Evolutionary conservation across 2,113 vertebrate species (phyloP).

Genomic region (Paedocypris sp.): DNA sequence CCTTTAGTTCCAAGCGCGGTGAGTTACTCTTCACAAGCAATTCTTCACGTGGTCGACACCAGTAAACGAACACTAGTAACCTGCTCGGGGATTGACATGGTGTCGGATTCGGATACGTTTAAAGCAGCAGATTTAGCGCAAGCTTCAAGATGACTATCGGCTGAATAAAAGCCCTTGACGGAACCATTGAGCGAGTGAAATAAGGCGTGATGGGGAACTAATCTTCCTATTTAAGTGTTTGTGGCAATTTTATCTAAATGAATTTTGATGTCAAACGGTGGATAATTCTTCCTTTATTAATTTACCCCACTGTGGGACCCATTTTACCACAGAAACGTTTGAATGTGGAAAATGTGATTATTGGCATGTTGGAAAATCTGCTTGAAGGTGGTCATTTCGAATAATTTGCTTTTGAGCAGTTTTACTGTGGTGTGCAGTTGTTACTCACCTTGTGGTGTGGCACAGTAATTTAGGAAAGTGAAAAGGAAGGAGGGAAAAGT

Average conservation of each 20-base stretch:
- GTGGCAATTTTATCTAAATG: constrained; percentile 92
- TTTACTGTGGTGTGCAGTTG: no score
- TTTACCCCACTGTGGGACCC: constrained; percentile 49
- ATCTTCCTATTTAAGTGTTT: constrained; percentile 94
- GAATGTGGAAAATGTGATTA: no score
- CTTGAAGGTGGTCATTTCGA: neutral
- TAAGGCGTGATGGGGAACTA: constrained; percentile 96
- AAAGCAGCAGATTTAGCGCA: constrained; percentile 17
- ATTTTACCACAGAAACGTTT: constrained; percentile 28
- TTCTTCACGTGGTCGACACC: constrained; percentile 40
- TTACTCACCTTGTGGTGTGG: no score
- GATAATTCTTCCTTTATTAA: constrained; percentile 80
- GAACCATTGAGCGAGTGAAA: constrained; percentile 87
- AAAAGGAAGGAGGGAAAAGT: no score
- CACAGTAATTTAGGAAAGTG: no score
- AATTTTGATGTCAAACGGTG: constrained; percentile 94
- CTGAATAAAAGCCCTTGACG: constrained; percentile 73
- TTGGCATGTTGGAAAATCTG: no score
- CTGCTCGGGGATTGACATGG: no score
- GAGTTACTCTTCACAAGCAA: neutral
- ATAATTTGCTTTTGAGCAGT: neutral
- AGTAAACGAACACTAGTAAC: no score
- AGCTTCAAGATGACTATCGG: constrained; percentile 69
- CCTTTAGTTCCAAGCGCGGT: neutral
- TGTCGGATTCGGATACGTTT: neutral